Evolutionary conservation across 1,140 invertebrate genomes (phyloP).

Genomic region (Teleogryllus occipitalis): DNA sequence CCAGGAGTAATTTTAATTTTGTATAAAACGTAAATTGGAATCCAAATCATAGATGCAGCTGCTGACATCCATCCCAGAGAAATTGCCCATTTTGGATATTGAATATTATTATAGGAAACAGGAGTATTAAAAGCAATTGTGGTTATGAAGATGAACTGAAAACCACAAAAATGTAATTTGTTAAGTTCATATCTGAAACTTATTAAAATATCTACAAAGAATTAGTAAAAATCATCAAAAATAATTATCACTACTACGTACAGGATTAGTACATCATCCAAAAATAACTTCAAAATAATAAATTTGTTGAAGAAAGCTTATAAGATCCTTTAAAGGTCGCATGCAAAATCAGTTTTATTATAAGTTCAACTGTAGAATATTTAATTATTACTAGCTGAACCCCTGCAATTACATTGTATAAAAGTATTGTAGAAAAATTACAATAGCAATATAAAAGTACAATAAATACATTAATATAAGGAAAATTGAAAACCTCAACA

Average conservation of each 20-base stretch:
- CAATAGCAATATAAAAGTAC: not conserved
- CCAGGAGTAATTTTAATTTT: constrained; percentile 37
- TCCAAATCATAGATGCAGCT: constrained; percentile 46
- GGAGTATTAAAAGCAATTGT: constrained; percentile 47
- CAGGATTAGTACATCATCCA: not conserved
- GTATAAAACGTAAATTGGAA: constrained; percentile 49
- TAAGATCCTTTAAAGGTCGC: too few relatives aligned
- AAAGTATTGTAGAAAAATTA: not conserved
- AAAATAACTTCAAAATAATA: not conserved
- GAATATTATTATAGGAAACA: constrained; percentile 45
- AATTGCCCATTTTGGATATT: constrained; percentile 53
- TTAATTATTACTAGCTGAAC: too few relatives aligned
- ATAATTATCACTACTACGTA: too few relatives aligned
- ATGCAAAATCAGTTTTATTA: not conserved
- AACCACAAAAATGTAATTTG: constrained; percentile 17
- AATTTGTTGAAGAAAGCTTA: too few relatives aligned
- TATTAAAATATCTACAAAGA: constrained; percentile 9
- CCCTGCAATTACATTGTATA: not conserved
- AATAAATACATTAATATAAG: not conserved
- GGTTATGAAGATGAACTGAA: constrained; percentile 50
- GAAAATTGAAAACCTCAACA: too few relatives aligned
- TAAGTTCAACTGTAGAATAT: too few relatives aligned
- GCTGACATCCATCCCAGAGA: constrained; percentile 54
- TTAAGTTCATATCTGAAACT: constrained; percentile 20
- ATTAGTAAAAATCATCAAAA: not conserved